Base-by-base conservation (phyloP, 2,888 invertebrate species). In the Athetis lepigone region DNA sequence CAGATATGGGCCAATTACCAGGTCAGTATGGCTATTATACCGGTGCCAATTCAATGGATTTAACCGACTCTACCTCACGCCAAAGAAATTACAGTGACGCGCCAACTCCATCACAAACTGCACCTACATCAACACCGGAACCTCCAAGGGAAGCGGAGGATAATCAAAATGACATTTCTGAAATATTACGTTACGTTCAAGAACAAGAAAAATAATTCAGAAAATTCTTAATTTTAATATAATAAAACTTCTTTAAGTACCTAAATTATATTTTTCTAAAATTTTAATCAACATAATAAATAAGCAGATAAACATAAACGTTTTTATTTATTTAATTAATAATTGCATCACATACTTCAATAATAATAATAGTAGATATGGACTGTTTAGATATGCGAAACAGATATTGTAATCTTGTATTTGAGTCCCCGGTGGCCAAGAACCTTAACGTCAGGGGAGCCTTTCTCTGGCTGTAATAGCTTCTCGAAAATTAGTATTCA, bases 171-270 rank as follows among this genome's bases (percentile, higher is more conserved):
- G 61, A 70, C 54, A 65, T 62, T 65, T 69, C 60, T 64, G 69
- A 69, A 68, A 27, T 68, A 68, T 68, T 68, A 63, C 62, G 62
- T 68, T 59, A 66, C 61, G 61, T 64, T 65, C 60, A 66, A 61
- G 60, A 54, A 65, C 55, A 59, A 66, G 57, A 61, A 66, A 61
- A 64, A 64, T 62, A 62, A 67, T 70, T 65, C 64, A 58, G 47
- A 49, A 33, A 33, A 33, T 33, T 49, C 33, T 16, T 25, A 25
- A 43, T n/a, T 43, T n/a, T 43, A 25, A 25, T 33, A 13, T 33
- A 25, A 47, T 29, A 19, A 19, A 47, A 27, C n/a, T n/a, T n/a
- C n/a, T n/a, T n/a, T n/a, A n/a, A n/a, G n/a, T n/a, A n/a, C n/a
- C n/a, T n/a, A n/a, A n/a, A n/a, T n/a, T n/a, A n/a, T n/a, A n/a